Evolutionary conservation across 2,113 vertebrate genomes (phyloP).

Genomic region (Pycnonotus jocosus): DNA sequence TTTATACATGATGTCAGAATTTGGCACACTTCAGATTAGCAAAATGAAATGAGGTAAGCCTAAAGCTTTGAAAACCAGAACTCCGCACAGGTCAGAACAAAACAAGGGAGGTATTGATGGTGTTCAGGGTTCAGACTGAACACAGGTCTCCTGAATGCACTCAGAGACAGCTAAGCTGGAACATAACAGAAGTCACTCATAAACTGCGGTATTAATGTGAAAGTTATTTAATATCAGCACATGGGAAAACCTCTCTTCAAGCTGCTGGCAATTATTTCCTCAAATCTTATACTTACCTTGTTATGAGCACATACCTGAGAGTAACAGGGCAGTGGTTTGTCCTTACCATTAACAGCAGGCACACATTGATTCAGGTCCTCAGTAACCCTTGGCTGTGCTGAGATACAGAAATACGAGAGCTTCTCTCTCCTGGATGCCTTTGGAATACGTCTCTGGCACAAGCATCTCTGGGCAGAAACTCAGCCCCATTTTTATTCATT

Average conservation of each 20-base stretch:
- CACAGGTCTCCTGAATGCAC: background rate
- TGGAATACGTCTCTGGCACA: fast-evolving
- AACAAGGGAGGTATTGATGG: background rate
- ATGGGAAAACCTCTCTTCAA: background rate
- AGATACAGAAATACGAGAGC: background rate
- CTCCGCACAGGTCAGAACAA: background rate
- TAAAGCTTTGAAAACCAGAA: background rate
- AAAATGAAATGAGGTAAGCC: background rate
- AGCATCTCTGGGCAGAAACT: background rate
- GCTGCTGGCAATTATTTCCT: background rate
- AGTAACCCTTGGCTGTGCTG: background rate
- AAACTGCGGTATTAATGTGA: background rate
- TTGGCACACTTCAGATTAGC: background rate
- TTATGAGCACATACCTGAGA: background rate
- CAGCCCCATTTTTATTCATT: background rate
- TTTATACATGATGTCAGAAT: constrained; percentile 25
- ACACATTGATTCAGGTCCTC: background rate
- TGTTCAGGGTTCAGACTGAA: background rate
- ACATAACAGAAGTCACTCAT: background rate
- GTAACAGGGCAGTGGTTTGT: background rate
- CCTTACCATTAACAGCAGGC: background rate
- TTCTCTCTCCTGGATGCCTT: background rate
- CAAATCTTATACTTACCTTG: background rate
- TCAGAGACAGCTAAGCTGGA: background rate
- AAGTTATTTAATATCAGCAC: background rate